Conservation (phyloP, 2,113 vertebrate species). For the Thinocorus orbignyianus region DNA sequence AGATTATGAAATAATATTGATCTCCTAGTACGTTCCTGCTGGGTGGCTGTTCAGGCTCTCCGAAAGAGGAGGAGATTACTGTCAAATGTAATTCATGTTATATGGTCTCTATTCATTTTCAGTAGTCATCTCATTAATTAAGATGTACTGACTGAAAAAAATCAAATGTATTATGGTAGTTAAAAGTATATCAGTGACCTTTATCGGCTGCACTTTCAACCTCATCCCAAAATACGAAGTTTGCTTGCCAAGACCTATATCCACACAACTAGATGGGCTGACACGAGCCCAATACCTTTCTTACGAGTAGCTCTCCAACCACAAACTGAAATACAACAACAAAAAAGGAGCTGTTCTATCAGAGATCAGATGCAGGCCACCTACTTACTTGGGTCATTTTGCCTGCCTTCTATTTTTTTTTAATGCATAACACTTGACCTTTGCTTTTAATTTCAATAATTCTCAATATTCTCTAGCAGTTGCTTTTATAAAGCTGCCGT, state of each 20-base stretch:
- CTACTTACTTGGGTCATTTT: neutral
- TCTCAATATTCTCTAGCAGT: neutral
- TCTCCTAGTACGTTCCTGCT: neutral
- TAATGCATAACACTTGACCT: neutral
- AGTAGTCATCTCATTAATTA: neutral
- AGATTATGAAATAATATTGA: neutral
- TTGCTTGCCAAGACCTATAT: neutral
- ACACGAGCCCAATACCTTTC: too few species aligned
- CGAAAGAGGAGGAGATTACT: neutral
- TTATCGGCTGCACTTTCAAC: neutral
- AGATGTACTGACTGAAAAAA: neutral
- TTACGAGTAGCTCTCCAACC: neutral
- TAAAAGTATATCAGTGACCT: neutral
- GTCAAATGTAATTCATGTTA: neutral
- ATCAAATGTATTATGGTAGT: neutral
- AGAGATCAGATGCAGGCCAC: neutral
- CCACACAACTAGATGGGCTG: neutral
- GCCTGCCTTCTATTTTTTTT: neutral
- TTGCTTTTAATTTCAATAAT: neutral
- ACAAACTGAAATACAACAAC: neutral
- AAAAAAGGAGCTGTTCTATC: neutral
- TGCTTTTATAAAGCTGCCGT: neutral
- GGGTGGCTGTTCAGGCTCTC: neutral
- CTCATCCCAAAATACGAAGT: neutral
- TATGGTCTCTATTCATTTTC: neutral